These are phyloP conservation scores for Conus ventricosus DNA, from an alignment of 1,140 invertebrate species.

Conservation along the genomic window DNA sequence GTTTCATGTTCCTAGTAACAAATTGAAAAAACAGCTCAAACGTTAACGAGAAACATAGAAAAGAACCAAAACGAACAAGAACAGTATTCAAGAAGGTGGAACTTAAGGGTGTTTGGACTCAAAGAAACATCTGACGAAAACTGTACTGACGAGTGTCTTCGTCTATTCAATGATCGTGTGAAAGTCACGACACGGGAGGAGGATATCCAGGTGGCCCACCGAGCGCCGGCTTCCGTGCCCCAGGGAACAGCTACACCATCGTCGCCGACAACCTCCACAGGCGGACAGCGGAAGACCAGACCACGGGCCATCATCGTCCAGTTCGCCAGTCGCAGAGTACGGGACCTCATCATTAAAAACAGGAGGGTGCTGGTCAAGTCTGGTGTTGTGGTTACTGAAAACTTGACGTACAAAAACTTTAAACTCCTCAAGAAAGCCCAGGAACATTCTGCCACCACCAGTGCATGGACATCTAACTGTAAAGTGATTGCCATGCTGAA, in stretches of 20 bases:
- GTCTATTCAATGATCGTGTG: neutral
- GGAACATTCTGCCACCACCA: neutral
- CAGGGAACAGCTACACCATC: neutral
- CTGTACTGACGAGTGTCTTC: neutral
- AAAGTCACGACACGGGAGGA: neutral
- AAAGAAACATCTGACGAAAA: neutral
- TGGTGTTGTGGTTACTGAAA: neutral
- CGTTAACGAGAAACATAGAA: neutral
- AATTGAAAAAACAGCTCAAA: too few species aligned
- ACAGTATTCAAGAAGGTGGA: neutral
- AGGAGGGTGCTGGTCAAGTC: neutral
- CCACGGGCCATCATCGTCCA: neutral
- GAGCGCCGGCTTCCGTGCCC: neutral
- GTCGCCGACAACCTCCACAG: neutral
- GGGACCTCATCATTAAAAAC: neutral
- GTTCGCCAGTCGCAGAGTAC: neutral
- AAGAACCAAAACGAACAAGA: neutral
- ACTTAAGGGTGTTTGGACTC: neutral
- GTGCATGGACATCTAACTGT: neutral
- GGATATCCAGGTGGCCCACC: constrained; percentile 1
- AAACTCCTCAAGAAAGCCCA: neutral
- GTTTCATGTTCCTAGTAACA: too few species aligned
- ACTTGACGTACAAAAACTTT: neutral
- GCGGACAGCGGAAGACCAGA: neutral
- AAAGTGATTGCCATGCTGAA: too few species aligned